Base-by-base conservation (phyloP, 2,888 invertebrate species). In the Diarsia mendica region DNA sequence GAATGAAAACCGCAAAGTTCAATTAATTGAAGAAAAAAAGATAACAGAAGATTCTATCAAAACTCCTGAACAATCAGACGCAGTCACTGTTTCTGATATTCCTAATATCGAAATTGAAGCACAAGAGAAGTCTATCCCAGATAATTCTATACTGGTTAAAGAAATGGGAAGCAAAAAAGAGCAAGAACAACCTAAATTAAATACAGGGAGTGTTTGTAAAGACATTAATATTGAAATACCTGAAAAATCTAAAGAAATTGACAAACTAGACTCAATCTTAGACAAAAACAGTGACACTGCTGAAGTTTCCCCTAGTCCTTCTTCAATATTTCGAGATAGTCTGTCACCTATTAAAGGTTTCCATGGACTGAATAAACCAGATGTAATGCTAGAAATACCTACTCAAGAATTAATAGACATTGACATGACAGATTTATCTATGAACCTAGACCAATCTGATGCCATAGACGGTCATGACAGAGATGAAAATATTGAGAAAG, bases 351-450 rank as follows among this genome's bases (percentile, higher is more conserved):
- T 78, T 44, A 87, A 84, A 74, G 75, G 77, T 55, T 89, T 89
- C 20, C 94, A 94, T 81, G 87, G 90, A 4, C 84, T 95, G 4
- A 91, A 90, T n/a, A 91, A 91, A 86, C 95, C 95, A 3, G 93
- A 96, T 85, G 88, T 91, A 15, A 96, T 96, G 95, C 79, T 95
- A 58, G 94, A 95, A 83, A 95, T 96, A 86, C 95, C 95, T 9
- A 91, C 91, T 1, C 94, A 95, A 83, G 93, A 94, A 33, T 64
- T 94, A 0, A 92, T 93, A 84, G 92, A 93, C 73, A 85, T 90
- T 49, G 90, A 90, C 83, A 88, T 92, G 80, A 87, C 85, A 67
- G 90, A 89, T 75, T 85, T 75, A 33, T 88, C 80, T 48, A 60
- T 80, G 55, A 83, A 81, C 55, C 15, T 81, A 44, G 82, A 86